Evolutionary conservation across 2,888 invertebrate genomes (phyloP), one percentile per base, ranked within the genome.

Genomic region (Scaptodrosophila latifasciaeformis): DNA sequence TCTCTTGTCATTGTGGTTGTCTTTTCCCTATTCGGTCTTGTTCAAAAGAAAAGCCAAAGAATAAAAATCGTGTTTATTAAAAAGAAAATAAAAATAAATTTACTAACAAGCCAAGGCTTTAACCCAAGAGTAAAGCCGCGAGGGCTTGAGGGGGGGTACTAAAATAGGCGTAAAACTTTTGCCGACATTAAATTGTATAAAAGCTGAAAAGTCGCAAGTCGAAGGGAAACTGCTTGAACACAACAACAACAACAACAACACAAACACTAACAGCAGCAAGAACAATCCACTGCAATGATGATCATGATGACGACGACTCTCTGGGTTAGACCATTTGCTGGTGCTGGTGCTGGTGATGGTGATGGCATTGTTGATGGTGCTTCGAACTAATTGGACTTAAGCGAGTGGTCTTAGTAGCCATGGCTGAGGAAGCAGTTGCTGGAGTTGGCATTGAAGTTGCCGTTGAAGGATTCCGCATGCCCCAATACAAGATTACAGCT

Each of bases 361-460:
- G n/a, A n/a, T n/a, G n/a, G n/a, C n/a, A n/a, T n/a, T n/a, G n/a
- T n/a, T n/a, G n/a, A n/a, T n/a, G n/a, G n/a, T n/a, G n/a, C n/a
- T n/a, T n/a, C n/a, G n/a, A n/a, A 59, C 62, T 66, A 59, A 65
- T 65, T 65, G 67, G 54, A 52, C 59, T 53, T 48, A 40, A 35
- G 50, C 50, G 35, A 39, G 39, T 50, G 18, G 29, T 48, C 35
- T 30, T 42, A 19, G 18, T 37, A 2, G 10, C 5, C 13, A 10
- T n/a, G 35, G 21, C 10, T 46, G 21, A 47, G 54, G 45, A 65
- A 62, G 65, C 65, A 65, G 65, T 65, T n/a, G n/a, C n/a, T n/a
- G n/a, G n/a, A n/a, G n/a, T n/a, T n/a, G n/a, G n/a, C n/a, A n/a
- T n/a, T n/a, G n/a, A n/a, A n/a, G n/a, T n/a, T n/a, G n/a, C n/a